Conservation (phyloP, 23 tunicate species). For the Botrylloides violaceus region DNA sequence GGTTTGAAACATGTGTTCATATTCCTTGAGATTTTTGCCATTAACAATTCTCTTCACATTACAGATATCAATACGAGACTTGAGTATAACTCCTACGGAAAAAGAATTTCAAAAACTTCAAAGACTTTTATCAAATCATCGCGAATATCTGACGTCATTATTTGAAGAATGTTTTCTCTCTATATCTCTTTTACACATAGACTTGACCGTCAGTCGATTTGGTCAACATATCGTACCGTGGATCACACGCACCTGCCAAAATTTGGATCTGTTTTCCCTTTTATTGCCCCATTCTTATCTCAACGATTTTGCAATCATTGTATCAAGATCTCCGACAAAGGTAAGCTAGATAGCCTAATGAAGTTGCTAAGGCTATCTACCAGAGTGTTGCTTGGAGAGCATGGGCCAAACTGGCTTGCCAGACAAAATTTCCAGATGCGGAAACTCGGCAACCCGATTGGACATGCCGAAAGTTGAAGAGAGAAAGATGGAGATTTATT, state of each 20-base stretch:
- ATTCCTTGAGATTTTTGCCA: too few relatives aligned
- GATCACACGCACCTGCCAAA: neutral
- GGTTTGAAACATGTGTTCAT: too few relatives aligned
- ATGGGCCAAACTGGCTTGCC: too few relatives aligned
- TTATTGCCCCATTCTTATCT: neutral
- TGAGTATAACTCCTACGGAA: neutral
- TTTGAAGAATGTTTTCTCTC: neutral
- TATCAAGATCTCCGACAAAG: neutral
- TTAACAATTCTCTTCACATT: neutral
- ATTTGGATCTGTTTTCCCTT: neutral
- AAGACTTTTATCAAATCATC: neutral
- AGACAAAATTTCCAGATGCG: too few relatives aligned
- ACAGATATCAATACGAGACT: neutral
- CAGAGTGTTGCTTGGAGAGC: too few relatives aligned
- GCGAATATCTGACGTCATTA: neutral
- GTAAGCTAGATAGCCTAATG: too few relatives aligned
- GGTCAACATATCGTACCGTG: neutral
- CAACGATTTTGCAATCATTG: neutral
- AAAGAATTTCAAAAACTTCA: neutral
- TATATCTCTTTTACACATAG: neutral
- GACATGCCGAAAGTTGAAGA: too few relatives aligned
- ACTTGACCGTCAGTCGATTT: neutral
- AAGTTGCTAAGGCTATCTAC: too few relatives aligned
- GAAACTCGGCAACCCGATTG: too few relatives aligned
- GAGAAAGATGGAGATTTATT: too few relatives aligned